A percentile compares a stretch with the other conserved stretches of the same genome.
phyloP scores from a whole-genome alignment of 2,888 invertebrate genomes.

The Labia minor region DNA sequence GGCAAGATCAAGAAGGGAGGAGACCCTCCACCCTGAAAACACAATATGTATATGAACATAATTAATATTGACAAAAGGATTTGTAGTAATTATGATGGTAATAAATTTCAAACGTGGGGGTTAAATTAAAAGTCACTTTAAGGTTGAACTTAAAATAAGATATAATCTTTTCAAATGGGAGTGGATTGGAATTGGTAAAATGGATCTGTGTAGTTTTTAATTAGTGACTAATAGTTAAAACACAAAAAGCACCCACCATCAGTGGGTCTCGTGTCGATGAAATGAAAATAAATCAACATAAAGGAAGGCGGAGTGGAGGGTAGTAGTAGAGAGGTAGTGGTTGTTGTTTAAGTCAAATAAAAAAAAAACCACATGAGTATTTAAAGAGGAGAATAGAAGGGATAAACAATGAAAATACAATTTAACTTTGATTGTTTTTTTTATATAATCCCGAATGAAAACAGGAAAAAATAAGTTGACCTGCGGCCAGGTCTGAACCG shows the following conservation, averaged over 20 bases:
- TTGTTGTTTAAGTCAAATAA: too few relatives aligned
- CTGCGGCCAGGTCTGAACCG: too few relatives aligned
- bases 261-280: not conserved
- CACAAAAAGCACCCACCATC: not conserved
- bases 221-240: slow-evolving; percentile 5
- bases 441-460: too few relatives aligned
- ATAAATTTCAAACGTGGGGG: not conserved
- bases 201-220: slow-evolving; percentile 3
- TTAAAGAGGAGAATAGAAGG: too few relatives aligned
- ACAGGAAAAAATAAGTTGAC: too few relatives aligned
- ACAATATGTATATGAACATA: not conserved
- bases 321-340: too few relatives aligned
- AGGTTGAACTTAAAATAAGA: not conserved
- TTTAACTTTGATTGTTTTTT: too few relatives aligned
- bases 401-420: too few relatives aligned
- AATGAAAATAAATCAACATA: not conserved
- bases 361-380: too few relatives aligned
- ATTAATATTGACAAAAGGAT: slow-evolving; percentile 13
- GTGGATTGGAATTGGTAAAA: not conserved
- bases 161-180: not conserved
- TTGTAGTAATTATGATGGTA: slow-evolving; percentile 2
- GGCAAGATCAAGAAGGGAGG: not conserved
- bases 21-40: not conserved
- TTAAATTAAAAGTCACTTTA: not conserved
- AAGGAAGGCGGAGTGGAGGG: not conserved